Evolutionary conservation across 1,140 invertebrate genomes (phyloP).

Genomic region (Atta cephalotes): DNA sequence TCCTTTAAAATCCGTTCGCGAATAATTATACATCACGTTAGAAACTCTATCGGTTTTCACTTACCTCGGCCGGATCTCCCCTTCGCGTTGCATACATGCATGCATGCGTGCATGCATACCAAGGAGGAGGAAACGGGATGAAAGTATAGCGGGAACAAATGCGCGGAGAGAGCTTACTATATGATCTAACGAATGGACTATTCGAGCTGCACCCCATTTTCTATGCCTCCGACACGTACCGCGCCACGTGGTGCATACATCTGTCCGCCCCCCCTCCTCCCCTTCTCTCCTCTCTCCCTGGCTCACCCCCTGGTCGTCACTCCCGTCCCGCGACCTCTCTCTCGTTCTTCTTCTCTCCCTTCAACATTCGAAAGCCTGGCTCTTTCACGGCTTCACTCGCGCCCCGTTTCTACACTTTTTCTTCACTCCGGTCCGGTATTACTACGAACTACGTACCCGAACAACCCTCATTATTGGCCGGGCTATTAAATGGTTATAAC

Average conservation of each 20-base stretch:
- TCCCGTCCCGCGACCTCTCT: neutral
- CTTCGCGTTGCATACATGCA: constrained; percentile 31
- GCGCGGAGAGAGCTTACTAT: constrained; percentile 41
- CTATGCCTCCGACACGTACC: constrained; percentile 53
- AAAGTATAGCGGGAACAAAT: constrained; percentile 57
- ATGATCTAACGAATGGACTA: constrained; percentile 63
- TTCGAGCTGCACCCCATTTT: constrained; percentile 58
- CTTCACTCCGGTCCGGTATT: constrained; percentile 32
- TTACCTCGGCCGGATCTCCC: constrained; percentile 20
- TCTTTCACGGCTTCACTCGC: constrained; percentile 44
- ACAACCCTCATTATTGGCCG: constrained; percentile 60
- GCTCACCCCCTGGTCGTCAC: neutral
- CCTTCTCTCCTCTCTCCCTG: neutral
- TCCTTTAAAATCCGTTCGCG: constrained; percentile 38
- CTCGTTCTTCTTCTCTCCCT: neutral
- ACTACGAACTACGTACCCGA: constrained; percentile 42
- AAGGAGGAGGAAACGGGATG: constrained; percentile 42
- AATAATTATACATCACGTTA: constrained; percentile 56
- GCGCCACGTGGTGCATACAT: constrained; percentile 63
- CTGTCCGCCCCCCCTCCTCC: constrained; percentile 29
- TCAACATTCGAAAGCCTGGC: constrained; percentile 29
- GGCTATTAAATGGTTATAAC: constrained; percentile 65
- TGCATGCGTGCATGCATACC: constrained; percentile 19
- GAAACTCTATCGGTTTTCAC: constrained; percentile 62
- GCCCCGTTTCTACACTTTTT: constrained; percentile 51